A percentile compares a stretch with the other conserved stretches of the same genome.
These are phyloP conservation scores for Dendropsophus ebraccatus DNA, from an alignment of 2,113 vertebrate genomes.

Conservation along the genomic window DNA sequence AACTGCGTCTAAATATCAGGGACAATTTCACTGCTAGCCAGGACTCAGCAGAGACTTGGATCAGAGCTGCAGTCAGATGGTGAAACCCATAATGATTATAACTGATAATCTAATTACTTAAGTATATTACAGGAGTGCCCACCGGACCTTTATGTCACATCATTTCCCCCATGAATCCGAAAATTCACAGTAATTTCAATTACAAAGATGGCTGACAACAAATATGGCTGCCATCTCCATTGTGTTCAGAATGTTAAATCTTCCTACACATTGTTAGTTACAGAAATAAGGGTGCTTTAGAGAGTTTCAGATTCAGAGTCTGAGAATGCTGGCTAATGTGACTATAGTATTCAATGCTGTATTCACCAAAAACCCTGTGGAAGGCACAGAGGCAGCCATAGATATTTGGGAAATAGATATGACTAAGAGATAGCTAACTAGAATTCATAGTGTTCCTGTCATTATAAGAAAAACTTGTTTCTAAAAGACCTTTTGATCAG, in stretches of 20 bases:
- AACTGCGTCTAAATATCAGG: background rate
- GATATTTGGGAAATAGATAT: no score
- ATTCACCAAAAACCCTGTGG: background rate
- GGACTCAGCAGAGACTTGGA: no score
- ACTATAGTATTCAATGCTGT: background rate
- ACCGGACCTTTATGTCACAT: background rate
- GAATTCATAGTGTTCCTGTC: no score
- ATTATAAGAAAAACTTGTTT: no score
- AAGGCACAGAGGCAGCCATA: no score
- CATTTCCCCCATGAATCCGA: background rate
- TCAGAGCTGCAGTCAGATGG: background rate
- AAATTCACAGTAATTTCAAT: background rate
- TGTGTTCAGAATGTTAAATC: background rate
- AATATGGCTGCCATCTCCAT: background rate
- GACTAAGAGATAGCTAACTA: no score
- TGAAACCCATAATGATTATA: background rate
- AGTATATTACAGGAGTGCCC: no score
- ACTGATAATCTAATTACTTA: background rate
- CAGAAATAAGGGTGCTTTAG: no score
- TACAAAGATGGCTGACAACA: background rate
- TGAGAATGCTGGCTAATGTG: background rate
- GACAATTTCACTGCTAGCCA: background rate
- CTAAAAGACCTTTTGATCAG: no score
- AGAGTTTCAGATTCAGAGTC: background rate
- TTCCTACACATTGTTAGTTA: background rate